A percentile compares a stretch with the other conserved stretches of the same genome.
These are phyloP conservation scores for Crocuta crocuta DNA, from an alignment of 2,113 vertebrate species.

Conservation along the genomic window DNA sequence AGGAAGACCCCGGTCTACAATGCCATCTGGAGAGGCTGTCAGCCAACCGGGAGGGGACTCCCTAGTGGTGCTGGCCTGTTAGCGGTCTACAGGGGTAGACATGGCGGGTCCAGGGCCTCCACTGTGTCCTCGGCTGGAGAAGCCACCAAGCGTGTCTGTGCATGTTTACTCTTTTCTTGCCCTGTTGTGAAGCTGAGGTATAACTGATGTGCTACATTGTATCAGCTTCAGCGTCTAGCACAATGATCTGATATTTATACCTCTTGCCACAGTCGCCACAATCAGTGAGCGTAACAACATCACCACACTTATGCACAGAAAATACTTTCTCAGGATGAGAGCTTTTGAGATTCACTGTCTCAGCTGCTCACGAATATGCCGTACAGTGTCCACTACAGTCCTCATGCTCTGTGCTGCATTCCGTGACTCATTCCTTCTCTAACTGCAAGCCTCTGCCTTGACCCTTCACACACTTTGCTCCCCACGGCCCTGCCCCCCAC, in stretches of 20 bases:
- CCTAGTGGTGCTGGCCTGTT: rapidly evolving
- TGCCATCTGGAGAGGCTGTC: neutral
- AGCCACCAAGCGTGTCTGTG: neutral
- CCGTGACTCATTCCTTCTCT: neutral
- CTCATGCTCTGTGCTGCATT: neutral
- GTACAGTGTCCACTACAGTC: neutral
- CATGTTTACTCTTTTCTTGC: neutral
- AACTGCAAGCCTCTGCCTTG: neutral
- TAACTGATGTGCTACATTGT: neutral
- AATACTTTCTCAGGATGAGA: neutral
- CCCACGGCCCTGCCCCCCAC: neutral
- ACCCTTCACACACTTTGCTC: neutral
- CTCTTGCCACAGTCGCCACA: neutral
- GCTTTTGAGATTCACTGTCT: neutral
- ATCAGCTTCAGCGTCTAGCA: neutral
- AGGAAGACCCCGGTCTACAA: neutral
- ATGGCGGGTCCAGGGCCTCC: rapidly evolving
- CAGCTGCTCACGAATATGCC: neutral
- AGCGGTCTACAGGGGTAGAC: neutral
- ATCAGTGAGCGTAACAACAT: neutral
- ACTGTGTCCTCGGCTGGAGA: neutral
- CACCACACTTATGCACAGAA: neutral
- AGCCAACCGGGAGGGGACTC: neutral
- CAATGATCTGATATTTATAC: too few relatives aligned
- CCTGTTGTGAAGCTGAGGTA: too few relatives aligned